A percentile compares a stretch with the other conserved stretches of the same genome.
These are phyloP conservation scores for Plusia festucae DNA, from an alignment of 2,888 invertebrate genomes.

Conservation along the genomic window DNA sequence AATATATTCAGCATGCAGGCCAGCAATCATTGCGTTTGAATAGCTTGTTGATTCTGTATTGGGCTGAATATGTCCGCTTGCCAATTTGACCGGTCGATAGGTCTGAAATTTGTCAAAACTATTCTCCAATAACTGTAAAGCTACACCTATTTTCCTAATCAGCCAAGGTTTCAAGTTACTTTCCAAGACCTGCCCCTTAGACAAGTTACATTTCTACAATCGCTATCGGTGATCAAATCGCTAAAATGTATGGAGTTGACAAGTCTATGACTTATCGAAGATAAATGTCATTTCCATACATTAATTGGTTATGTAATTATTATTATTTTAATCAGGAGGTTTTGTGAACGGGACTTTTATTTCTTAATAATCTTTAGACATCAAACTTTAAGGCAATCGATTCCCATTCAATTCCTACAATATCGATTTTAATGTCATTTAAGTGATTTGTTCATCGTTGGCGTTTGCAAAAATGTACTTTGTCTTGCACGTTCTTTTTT, in stretches of 20 bases:
- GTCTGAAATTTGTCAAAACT: background rate
- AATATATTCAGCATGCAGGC: background rate
- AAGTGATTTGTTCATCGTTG: too few species aligned
- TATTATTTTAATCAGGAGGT: background rate
- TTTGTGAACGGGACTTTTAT: background rate
- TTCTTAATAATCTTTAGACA: background rate
- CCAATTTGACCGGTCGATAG: background rate
- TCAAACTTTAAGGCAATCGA: background rate
- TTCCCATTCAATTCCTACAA: background rate
- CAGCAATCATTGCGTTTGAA: background rate
- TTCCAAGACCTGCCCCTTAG: too few species aligned
- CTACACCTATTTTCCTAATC: background rate
- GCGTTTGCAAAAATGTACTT: too few species aligned
- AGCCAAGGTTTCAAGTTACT: background rate
- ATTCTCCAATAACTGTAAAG: background rate
- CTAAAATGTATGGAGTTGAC: too few species aligned
- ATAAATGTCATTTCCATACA: too few species aligned
- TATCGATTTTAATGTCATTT: too few species aligned
- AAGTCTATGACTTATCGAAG: too few species aligned
- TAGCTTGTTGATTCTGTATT: background rate
- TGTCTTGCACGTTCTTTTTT: too few species aligned
- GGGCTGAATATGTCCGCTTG: background rate
- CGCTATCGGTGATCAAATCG: too few species aligned
- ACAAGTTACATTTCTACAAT: too few species aligned
- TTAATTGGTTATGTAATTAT: slow-evolving; percentile 8